phyloP scores from a whole-genome alignment of 2,888 invertebrate species.

The Caenorhabditis becei region DNA sequence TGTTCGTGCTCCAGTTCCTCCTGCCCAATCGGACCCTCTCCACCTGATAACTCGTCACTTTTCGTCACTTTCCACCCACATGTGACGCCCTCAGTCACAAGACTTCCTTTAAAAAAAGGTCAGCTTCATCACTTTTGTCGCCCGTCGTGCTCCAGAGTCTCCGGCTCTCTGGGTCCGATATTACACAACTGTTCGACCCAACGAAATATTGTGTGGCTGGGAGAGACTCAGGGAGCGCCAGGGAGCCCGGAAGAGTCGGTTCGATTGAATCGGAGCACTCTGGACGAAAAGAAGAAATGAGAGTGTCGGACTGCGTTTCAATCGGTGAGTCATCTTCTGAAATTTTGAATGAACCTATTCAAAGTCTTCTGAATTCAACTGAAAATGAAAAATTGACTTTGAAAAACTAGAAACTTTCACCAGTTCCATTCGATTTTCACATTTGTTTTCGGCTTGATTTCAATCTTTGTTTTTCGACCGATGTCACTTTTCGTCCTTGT shows the following conservation, averaged over 20 bases:
- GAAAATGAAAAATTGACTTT: no score
- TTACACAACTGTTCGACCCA: slow-evolving; percentile 52
- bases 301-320: slow-evolving; percentile 11
- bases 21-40: no score
- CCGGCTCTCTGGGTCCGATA: slow-evolving; percentile 17
- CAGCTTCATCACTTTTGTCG: not conserved
- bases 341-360: not conserved
- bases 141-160: slow-evolving; percentile 1
- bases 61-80: slow-evolving; percentile 26
- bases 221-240: slow-evolving; percentile 30
- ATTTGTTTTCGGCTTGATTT: no score
- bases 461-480: no score
- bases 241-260: slow-evolving; percentile 23
- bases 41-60: slow-evolving; percentile 4
- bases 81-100: slow-evolving; percentile 22
- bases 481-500: not conserved
- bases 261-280: slow-evolving; percentile 32
- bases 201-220: not conserved
- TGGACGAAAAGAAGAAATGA: slow-evolving; percentile 22
- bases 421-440: no score
- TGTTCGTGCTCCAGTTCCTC: no score
- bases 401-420: no score
- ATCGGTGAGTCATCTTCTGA: slow-evolving; percentile 33
- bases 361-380: not conserved
- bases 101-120: slow-evolving; percentile 39